Evolutionary conservation across 2,113 vertebrate species (phyloP).

Genomic region (Pandion haliaetus): DNA sequence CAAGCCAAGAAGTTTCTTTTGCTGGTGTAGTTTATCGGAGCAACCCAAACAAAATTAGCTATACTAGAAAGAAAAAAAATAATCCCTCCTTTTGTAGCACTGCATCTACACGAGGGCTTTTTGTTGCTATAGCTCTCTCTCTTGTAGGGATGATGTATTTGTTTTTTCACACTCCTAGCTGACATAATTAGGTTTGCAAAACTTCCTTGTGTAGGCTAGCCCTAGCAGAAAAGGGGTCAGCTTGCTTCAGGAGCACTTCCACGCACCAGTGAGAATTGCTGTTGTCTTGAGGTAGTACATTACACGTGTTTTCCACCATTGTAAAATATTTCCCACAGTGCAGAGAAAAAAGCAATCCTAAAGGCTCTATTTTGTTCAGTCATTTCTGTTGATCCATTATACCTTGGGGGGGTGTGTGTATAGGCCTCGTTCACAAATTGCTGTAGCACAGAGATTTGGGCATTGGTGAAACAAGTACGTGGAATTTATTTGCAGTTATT

Average conservation of each 20-base stretch:
- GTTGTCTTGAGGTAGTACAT: neutral
- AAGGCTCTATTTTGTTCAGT: neutral
- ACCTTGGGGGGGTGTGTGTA: neutral
- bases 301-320: neutral
- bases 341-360: neutral
- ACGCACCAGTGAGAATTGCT: neutral
- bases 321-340: neutral
- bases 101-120: neutral
- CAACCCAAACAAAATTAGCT: slow-evolving; percentile 3
- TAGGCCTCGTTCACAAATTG: neutral
- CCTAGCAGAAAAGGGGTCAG: neutral
- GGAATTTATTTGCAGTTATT: neutral
- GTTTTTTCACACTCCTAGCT: neutral
- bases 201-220: neutral
- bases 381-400: neutral
- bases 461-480: neutral
- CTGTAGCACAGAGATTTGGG: neutral
- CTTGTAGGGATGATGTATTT: neutral
- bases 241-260: neutral
- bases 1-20: slow-evolving; percentile 28
- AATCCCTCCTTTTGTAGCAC: neutral
- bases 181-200: neutral
- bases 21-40: neutral
- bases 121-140: neutral
- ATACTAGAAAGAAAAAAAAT: neutral